Conservation (phyloP, 1,140 invertebrate genomes). For the Dysdera silvatica region DNA sequence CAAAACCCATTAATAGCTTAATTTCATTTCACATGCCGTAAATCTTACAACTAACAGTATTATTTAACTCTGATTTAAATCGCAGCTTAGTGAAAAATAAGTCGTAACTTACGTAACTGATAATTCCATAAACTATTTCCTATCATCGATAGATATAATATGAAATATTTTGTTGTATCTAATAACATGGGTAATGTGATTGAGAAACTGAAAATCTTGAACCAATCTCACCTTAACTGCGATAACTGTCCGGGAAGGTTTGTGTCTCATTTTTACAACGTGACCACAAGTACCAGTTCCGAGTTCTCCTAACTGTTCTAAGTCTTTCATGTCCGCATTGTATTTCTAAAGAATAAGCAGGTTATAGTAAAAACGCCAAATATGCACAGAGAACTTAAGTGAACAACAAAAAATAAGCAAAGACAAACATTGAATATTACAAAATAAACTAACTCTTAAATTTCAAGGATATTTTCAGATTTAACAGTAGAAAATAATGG, state of each 20-base stretch:
- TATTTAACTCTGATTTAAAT: no score
- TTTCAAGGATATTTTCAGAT: background rate
- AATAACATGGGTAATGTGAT: no score
- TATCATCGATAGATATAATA: no score
- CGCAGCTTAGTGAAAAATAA: no score
- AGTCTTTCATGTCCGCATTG: slow-evolving; percentile 29
- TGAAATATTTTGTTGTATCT: no score
- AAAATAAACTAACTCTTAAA: background rate
- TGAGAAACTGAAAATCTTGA: no score
- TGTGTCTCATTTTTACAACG: slow-evolving; percentile 92
- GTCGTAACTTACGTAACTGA: no score
- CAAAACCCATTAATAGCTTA: no score
- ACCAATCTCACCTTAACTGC: slow-evolving; percentile 90
- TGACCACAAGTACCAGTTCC: slow-evolving; percentile 96
- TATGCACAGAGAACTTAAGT: no score
- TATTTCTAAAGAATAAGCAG: slow-evolving; percentile 31
- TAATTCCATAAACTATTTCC: no score
- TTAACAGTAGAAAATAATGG: background rate
- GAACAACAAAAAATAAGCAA: background rate
- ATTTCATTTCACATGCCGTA: background rate
- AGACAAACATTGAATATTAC: background rate
- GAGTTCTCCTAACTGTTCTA: slow-evolving; percentile 62
- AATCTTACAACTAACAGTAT: no score
- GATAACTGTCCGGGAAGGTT: slow-evolving; percentile 70
- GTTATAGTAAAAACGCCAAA: background rate